phyloP scores from a whole-genome alignment of 2,797 vertebrate species.

The Pangasius macronema region DNA sequence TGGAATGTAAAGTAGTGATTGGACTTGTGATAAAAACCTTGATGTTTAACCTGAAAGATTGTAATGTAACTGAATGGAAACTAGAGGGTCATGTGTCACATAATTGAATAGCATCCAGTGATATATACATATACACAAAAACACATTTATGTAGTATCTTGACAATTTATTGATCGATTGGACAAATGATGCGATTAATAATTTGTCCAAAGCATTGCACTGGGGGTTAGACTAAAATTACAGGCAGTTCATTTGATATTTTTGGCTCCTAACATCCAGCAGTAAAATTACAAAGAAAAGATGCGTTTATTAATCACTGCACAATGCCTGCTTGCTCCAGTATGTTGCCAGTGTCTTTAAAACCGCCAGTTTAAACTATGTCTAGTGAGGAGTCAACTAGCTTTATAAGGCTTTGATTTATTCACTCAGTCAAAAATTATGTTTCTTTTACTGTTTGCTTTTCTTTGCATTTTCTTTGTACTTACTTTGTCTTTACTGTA shows the following conservation, averaged over 20 bases:
- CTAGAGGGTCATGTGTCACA: neutral
- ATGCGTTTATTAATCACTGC: neutral
- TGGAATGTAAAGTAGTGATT: constrained; percentile 8
- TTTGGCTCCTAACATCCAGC: neutral
- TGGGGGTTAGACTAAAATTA: neutral
- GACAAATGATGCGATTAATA: neutral
- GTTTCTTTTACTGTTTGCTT: neutral
- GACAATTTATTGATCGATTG: neutral
- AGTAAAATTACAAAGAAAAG: neutral
- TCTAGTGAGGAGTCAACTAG: neutral
- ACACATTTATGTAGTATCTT: neutral
- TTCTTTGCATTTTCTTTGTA: neutral
- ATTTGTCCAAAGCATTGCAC: constrained; percentile 11
- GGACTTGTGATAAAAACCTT: neutral
- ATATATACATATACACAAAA: neutral
- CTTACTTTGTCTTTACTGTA: constrained; percentile 5
- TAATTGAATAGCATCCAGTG: neutral
- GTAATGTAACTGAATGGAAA: constrained; percentile 8
- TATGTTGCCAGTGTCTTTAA: constrained; percentile 3
- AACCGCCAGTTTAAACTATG: neutral
- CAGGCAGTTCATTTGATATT: neutral
- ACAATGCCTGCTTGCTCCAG: neutral
- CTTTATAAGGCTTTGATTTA: constrained; percentile 16
- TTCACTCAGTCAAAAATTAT: neutral
- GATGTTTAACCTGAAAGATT: neutral